Base-by-base conservation (phyloP, 2,888 invertebrate species). In the Bellardia bayeri region DNA sequence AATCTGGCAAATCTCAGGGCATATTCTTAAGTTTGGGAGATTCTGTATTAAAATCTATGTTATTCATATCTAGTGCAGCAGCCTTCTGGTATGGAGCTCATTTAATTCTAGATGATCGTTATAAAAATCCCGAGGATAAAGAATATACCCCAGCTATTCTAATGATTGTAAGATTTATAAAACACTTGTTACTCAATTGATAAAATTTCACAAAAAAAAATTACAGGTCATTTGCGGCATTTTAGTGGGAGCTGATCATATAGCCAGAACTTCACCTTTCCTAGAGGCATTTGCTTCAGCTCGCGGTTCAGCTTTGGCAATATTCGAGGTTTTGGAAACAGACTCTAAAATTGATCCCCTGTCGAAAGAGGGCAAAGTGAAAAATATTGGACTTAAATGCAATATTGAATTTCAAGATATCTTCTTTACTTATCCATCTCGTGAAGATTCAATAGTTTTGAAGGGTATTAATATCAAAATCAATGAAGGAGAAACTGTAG, bases 1-100 rank as follows among this genome's bases (percentile, higher is more conserved):
- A 94, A 88, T 96, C 95, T 58, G 96, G 96, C 33, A 94, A 94
- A 5, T 94, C 93, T 88, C 95, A 96, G 89, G 96, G 96, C 0
- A 93, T 96, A 86, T 96, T 95, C 91, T 95, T 96, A 0, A 96
- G 96, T 0, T 91, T 96, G 0, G 96, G 96, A 49, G 96, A 96
- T 87, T 96, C 95, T 0, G 92, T 96, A 0, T 95, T 96, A 94
- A 97, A 97, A 95, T 94, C 96, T 54, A 95, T 97, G 89, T 95
- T 97, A 16, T 97, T 96, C 91, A 94, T 95, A n/a, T 96, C 96
- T 14, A 97, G 97, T 91, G 95, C 96, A 0, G 94, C 97, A 0
- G 95, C 97, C 0, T 97, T 97, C 92, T 97, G 97, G 96, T 97
- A 97, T 92, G 97, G 97, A 0, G 96, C 97, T 0, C 95, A 95